phyloP scores from a whole-genome alignment of 2,113 vertebrate genomes.

The Eudyptes chrysolophus region DNA sequence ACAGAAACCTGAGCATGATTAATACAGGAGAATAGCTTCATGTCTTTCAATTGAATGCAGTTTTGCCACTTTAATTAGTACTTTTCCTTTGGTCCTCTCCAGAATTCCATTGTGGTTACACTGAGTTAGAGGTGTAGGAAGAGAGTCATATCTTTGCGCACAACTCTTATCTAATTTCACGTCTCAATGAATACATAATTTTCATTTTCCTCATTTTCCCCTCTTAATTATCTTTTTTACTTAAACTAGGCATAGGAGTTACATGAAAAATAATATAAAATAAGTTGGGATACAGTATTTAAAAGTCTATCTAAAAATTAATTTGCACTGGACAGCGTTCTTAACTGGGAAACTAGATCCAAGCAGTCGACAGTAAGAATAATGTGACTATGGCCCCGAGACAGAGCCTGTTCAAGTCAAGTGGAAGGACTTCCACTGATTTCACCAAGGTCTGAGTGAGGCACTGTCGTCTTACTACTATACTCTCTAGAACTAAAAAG shows the following conservation, averaged over 20 bases:
- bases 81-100: background rate
- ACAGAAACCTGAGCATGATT: background rate
- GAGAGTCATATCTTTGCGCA: background rate
- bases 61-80: background rate
- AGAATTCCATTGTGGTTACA: background rate
- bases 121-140: background rate
- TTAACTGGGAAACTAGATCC: background rate
- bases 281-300: background rate
- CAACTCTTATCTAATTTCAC: background rate
- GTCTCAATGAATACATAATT: background rate
- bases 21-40: background rate
- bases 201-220: background rate
- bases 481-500: background rate
- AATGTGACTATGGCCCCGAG: background rate
- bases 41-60: background rate
- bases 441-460: background rate
- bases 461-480: background rate
- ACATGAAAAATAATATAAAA: background rate
- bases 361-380: background rate
- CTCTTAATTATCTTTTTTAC: background rate
- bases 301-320: background rate
- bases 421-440: background rate
- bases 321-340: background rate
- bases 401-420: background rate
- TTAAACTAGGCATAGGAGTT: background rate